phyloP scores from a whole-genome alignment of 1,140 invertebrate species.

The Gerris buenoi region DNA sequence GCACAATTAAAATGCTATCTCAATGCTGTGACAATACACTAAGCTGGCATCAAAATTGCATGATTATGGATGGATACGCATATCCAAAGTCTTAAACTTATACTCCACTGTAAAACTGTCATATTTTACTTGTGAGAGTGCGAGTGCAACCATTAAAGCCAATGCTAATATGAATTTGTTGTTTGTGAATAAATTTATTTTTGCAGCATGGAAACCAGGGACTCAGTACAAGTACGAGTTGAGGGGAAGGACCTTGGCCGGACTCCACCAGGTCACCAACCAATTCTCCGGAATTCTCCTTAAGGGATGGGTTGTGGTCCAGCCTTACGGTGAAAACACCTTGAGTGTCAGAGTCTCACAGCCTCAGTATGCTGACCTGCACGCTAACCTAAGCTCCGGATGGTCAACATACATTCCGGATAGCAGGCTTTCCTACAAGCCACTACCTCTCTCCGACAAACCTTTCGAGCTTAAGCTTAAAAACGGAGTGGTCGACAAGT shows the following conservation, averaged over 20 bases:
- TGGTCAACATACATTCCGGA: constrained; percentile 32
- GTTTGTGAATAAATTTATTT: too few relatives aligned
- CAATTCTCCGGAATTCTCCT: constrained; percentile 38
- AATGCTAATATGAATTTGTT: too few relatives aligned
- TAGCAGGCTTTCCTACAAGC: constrained; percentile 33
- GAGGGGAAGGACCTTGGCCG: constrained; percentile 37
- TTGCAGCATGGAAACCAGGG: constrained; percentile 35
- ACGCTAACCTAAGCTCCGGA: constrained; percentile 34
- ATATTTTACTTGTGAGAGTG: too few relatives aligned
- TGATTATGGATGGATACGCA: too few relatives aligned
- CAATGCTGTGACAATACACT: too few relatives aligned
- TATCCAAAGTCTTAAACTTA: too few relatives aligned
- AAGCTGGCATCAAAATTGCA: too few relatives aligned
- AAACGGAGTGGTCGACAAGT: constrained; percentile 32
- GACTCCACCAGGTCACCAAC: constrained; percentile 34
- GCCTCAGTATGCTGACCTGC: constrained; percentile 36
- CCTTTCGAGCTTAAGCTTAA: constrained; percentile 43
- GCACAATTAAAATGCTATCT: too few relatives aligned
- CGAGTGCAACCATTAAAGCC: too few relatives aligned
- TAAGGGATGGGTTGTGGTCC: constrained; percentile 34
- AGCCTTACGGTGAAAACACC: constrained; percentile 4
- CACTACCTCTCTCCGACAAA: constrained; percentile 34
- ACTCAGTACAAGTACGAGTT: constrained; percentile 44
- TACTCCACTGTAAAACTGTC: too few relatives aligned
- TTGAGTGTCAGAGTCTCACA: constrained; percentile 4